phyloP scores from a whole-genome alignment of 1,140 invertebrate species.

The Hesperophylax magnus region DNA sequence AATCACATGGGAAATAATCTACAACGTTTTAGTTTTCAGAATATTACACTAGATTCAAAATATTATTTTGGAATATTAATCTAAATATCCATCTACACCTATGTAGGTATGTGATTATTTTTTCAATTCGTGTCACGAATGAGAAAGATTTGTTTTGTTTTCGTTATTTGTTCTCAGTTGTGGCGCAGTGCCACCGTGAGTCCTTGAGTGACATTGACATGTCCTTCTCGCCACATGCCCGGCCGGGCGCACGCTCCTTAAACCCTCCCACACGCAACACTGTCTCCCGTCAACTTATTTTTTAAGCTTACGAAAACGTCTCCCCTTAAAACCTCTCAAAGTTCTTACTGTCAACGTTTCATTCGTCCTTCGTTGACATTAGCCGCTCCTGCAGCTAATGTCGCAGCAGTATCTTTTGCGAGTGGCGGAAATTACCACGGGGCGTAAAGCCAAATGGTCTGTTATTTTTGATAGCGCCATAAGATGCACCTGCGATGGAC shows the following conservation, averaged over 20 bases:
- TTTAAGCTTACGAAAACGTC: slow-evolving; percentile 10
- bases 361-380: slow-evolving; percentile 28
- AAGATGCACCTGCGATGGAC: slow-evolving; percentile 54
- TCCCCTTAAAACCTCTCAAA: slow-evolving; percentile 7
- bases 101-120: too few relatives aligned
- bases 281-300: slow-evolving; percentile 2
- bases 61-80: too few relatives aligned
- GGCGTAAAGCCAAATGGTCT: slow-evolving; percentile 53
- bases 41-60: too few relatives aligned
- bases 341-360: slow-evolving; percentile 3
- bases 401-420: not conserved
- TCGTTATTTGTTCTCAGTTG: slow-evolving; percentile 1
- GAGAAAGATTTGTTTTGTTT: slow-evolving; percentile 22
- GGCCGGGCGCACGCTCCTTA: not conserved
- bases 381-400: slow-evolving; percentile 34
- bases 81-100: too few relatives aligned
- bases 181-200: not conserved
- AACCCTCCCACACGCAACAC: slow-evolving; percentile 14
- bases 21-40: too few relatives aligned
- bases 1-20: too few relatives aligned
- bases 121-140: not conserved
- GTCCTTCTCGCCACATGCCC: slow-evolving; percentile 1
- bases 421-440: slow-evolving; percentile 8
- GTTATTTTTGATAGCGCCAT: slow-evolving; percentile 56
- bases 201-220: slow-evolving; percentile 27